Percentiles rank a stretch among this genome's conserved stretches.
phyloP scores from a whole-genome alignment of 2,888 invertebrate species.

The Chorisops tibialis region DNA sequence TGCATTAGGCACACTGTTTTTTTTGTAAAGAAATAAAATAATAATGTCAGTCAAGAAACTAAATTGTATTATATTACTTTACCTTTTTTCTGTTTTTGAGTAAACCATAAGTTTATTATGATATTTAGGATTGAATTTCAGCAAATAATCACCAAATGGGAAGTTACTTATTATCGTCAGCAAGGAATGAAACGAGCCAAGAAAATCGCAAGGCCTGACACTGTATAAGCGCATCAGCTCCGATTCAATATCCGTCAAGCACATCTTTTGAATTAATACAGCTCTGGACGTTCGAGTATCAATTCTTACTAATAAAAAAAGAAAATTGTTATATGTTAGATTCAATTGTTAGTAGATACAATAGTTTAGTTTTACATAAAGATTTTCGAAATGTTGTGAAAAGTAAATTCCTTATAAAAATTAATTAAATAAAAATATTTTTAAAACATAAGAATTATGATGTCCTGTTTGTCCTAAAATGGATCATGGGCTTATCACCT shows the following conservation, averaged over 20 bases:
- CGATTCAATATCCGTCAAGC: slow-evolving; percentile 22
- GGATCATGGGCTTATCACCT: too few species aligned
- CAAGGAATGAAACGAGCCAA: slow-evolving; percentile 6
- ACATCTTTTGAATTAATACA: slow-evolving; percentile 16
- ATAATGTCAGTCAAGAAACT: not conserved
- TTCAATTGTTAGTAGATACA: too few species aligned
- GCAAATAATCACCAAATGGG: slow-evolving; percentile 28
- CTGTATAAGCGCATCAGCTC: slow-evolving; percentile 27
- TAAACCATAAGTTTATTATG: slow-evolving; percentile 25
- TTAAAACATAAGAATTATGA: too few species aligned
- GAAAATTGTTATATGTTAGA: too few species aligned
- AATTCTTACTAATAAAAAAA: slow-evolving; percentile 23
- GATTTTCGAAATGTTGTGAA: too few species aligned
- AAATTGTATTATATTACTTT: not conserved
- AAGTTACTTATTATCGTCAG: slow-evolving; percentile 21
- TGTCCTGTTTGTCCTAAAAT: too few species aligned
- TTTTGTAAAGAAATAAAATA: slow-evolving; percentile 1
- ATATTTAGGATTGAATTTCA: slow-evolving; percentile 22
- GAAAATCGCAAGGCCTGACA: slow-evolving; percentile 1
- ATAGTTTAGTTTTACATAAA: too few species aligned
- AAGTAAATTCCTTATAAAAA: too few species aligned
- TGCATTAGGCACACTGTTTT: not conserved
- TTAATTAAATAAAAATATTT: too few species aligned
- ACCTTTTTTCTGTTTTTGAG: slow-evolving; percentile 10
- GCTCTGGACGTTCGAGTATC: slow-evolving; percentile 17